Evolutionary conservation across 2,888 invertebrate species (phyloP).

Genomic region (Rhagium mordax): DNA sequence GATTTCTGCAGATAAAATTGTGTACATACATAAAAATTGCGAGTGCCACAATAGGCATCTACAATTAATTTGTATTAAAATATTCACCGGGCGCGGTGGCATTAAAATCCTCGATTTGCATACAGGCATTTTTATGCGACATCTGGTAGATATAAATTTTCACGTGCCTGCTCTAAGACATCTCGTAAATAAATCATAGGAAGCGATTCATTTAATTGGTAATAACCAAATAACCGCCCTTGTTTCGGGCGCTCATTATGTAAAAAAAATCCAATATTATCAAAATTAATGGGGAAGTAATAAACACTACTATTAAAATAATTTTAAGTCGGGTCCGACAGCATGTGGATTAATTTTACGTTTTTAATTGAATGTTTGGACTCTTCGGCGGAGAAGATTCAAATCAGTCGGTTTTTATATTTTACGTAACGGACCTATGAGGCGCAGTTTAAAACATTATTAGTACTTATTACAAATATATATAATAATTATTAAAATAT

Average conservation of each 20-base stretch:
- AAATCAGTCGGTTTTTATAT: background rate
- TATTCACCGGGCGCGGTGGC: background rate
- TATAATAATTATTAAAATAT: too few relatives aligned
- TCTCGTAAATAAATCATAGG: conserved; percentile 8
- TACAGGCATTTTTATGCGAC: background rate
- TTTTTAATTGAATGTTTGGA: background rate
- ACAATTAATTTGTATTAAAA: conserved; percentile 17
- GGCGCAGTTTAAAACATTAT: too few relatives aligned
- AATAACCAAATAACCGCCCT: background rate
- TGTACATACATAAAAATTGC: too few relatives aligned
- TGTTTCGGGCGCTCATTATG: background rate
- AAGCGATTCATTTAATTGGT: background rate
- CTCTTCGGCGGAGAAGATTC: background rate
- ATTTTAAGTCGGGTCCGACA: background rate
- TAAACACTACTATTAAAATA: background rate
- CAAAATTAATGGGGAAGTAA: background rate
- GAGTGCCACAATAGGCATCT: too few relatives aligned
- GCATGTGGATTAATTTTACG: background rate
- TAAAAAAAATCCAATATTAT: background rate
- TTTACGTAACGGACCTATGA: too few relatives aligned
- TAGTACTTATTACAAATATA: too few relatives aligned
- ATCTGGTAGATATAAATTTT: conserved; percentile 15
- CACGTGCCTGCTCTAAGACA: background rate
- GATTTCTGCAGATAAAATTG: too few relatives aligned
- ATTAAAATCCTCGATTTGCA: background rate